Evolutionary conservation across 2,797 vertebrate genomes (phyloP), one percentile per base, ranked within the genome.

Genomic region (Microctenopoma lineatum): DNA sequence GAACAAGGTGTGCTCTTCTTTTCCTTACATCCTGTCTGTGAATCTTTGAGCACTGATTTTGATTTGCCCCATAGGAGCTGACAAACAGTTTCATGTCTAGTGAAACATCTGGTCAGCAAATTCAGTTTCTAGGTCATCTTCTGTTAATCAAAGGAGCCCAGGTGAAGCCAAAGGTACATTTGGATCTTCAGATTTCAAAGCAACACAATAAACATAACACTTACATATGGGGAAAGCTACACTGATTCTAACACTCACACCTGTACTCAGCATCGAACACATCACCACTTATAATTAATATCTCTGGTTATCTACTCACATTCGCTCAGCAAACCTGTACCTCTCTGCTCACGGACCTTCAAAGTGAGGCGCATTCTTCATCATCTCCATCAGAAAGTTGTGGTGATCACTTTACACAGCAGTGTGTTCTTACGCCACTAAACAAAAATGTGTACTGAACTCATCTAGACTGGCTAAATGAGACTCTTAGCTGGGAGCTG

Each of bases 391-490:
- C 36, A 27, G 15, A 56, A 42, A 21, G 13, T 3, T 6, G 2
- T 7, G 42, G 27, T 55, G 15, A 14, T 50, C 34, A 56, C n/a
- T 18, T 36, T 32, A 50, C 56, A 68, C 39, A 3, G 47, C 26
- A 29, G n/a, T 18, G 13, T 57, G 15, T 59, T 70, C 64, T 83
- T 77, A 73, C 79, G 44, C 42, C 63, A 72, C 47, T 39, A 29
- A 77, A 42, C 61, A 81, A 83, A 79, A 71, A 81, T 77, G 75
- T 77, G 48, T 32, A 38, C 59, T 67, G 59, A 55, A 64, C 58
- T 86, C 85, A 63, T 81, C 59, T 26, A 27, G 73, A n/a, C 69
- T 73, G 74, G 72, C 79, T 71, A 82, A 81, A 77, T 70, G 61
- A 77, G 72, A 85, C 70, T 46, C 59, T 59, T 70, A 77, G 81